Percentiles rank a stretch among this genome's conserved stretches.
Evolutionary conservation across 1,140 invertebrate genomes (phyloP).

Genomic region (Euborellia annulipes): DNA sequence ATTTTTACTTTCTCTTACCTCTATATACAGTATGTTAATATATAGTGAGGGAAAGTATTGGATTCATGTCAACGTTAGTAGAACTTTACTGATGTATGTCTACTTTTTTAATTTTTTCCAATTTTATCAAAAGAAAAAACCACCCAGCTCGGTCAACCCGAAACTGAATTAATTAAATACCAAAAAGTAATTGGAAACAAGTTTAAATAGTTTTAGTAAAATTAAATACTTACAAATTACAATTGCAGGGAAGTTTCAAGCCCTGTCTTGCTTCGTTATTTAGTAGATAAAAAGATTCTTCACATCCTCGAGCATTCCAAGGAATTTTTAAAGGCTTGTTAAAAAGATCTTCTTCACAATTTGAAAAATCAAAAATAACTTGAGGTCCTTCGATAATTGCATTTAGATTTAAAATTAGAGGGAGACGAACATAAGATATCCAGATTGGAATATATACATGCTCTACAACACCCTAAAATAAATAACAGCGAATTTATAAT

Average conservation of each 20-base stretch:
- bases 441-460: neutral
- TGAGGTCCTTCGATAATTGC: neutral
- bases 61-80: no score
- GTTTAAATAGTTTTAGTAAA: no score
- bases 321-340: slow-evolving; percentile 1
- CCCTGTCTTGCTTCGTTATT: slow-evolving; percentile 13
- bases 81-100: no score
- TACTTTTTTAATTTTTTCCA: no score
- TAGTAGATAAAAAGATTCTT: slow-evolving; percentile 8
- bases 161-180: no score
- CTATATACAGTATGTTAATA: no score
- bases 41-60: no score
- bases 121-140: no score
- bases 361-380: neutral
- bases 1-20: no score
- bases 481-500: no score
- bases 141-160: no score
- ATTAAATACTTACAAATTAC: neutral
- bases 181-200: no score
- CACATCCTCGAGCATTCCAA: slow-evolving; percentile 5
- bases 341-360: slow-evolving; percentile 2
- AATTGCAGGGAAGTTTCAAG: slow-evolving; percentile 5
- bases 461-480: neutral
- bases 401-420: neutral
- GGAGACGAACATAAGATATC: neutral